A percentile compares a stretch with the other conserved stretches of the same genome.
phyloP scores from a whole-genome alignment of 2,888 invertebrate species.

The Drosophila niveifrons region DNA sequence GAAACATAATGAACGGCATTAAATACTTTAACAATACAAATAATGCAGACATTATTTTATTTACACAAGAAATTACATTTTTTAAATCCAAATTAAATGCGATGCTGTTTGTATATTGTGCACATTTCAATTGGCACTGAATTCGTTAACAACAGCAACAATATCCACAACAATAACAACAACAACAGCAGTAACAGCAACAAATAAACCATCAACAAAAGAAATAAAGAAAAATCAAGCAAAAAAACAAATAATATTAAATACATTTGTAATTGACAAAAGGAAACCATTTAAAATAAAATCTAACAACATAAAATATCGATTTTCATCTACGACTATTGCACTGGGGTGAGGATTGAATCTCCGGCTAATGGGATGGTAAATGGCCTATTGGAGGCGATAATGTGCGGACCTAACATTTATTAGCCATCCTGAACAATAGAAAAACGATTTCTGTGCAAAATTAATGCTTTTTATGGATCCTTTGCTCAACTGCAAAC shows the following conservation, averaged over 20 bases:
- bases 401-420: slow-evolving; percentile 37
- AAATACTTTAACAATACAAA: slow-evolving; percentile 66
- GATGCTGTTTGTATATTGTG: slow-evolving; percentile 50
- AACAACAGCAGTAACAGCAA: slow-evolving; percentile 21
- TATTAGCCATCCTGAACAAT: slow-evolving; percentile 30
- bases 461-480: slow-evolving; percentile 41
- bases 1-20: slow-evolving; percentile 50
- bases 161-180: slow-evolving; percentile 23
- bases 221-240: slow-evolving; percentile 24
- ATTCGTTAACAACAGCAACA: slow-evolving; percentile 49
- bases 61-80: slow-evolving; percentile 61
- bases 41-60: slow-evolving; percentile 71
- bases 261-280: slow-evolving; percentile 77
- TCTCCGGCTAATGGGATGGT: slow-evolving; percentile 29
- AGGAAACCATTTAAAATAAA: slow-evolving; percentile 73
- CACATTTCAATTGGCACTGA: slow-evolving; percentile 53
- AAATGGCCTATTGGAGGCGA: slow-evolving; percentile 45
- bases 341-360: slow-evolving; percentile 11
- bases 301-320: slow-evolving; percentile 69
- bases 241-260: slow-evolving; percentile 71
- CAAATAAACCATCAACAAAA: slow-evolving; percentile 27
- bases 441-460: slow-evolving; percentile 14
- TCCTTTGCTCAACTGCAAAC: slow-evolving; percentile 25
- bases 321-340: slow-evolving; percentile 26
- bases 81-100: slow-evolving; percentile 45